Conservation (phyloP, 2,113 vertebrate species). For the Equus quagga region DNA sequence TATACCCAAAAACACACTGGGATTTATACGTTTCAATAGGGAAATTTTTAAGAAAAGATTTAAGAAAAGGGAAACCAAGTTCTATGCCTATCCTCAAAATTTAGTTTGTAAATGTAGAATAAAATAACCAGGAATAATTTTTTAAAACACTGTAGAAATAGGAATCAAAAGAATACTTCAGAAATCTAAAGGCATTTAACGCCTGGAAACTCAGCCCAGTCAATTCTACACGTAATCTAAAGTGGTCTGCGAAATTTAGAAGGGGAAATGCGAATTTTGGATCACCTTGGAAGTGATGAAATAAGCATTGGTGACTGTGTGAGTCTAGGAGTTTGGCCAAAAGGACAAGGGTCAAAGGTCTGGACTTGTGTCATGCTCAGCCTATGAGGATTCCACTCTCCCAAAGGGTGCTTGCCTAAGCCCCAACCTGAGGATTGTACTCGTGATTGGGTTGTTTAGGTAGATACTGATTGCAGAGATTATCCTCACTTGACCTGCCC, state of each 20-base stretch:
- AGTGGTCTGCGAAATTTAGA: not conserved
- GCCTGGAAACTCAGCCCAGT: not conserved
- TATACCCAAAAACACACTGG: not conserved
- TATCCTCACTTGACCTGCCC: not conserved
- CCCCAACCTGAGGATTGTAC: not conserved
- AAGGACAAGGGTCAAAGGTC: constrained; percentile 73
- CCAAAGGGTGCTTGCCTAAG: constrained; percentile 58
- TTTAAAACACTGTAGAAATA: not conserved
- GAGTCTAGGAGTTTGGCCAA: constrained; percentile 57
- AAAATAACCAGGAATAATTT: not conserved
- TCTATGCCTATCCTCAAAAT: not conserved
- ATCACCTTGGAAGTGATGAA: constrained; percentile 54
- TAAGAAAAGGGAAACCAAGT: not conserved
- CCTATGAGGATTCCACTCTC: constrained; percentile 53
- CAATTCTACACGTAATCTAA: not conserved
- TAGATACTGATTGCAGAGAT: not conserved
- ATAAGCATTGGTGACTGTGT: not conserved
- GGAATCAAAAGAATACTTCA: not conserved
- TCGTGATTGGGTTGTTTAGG: not conserved
- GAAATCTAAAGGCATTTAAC: not conserved
- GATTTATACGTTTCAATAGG: not conserved
- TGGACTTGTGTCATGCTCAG: constrained; percentile 56
- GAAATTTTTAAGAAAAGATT: not conserved
- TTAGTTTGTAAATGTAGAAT: not conserved
- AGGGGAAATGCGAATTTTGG: not conserved